phyloP scores from a whole-genome alignment of 2,888 invertebrate genomes.

The Noctua pronuba region DNA sequence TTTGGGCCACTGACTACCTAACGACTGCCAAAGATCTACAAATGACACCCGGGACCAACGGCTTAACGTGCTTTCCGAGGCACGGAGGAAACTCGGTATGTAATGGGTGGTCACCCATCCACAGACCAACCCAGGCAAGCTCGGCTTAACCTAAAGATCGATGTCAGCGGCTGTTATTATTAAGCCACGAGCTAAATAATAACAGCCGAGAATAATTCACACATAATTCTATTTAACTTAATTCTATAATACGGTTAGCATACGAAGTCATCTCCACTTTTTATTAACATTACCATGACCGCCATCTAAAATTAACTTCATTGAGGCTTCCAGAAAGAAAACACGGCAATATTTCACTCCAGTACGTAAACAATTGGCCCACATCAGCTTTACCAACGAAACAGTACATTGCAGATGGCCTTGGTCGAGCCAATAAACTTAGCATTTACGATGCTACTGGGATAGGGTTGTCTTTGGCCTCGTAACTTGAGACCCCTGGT shows the following conservation, averaged over 20 bases:
- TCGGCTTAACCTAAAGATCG: too few species aligned
- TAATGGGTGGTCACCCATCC: too few species aligned
- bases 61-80: too few species aligned
- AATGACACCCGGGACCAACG: too few species aligned
- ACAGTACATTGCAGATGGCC: constrained; percentile 53
- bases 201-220: too few species aligned
- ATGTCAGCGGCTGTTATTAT: too few species aligned
- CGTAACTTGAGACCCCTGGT: constrained; percentile 4
- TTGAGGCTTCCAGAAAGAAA: constrained; percentile 24
- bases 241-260: not conserved
- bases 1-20: too few species aligned
- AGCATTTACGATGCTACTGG: constrained; percentile 49
- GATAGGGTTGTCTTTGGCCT: constrained; percentile 31
- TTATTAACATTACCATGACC: constrained; percentile 7
- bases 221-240: too few species aligned
- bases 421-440: constrained; percentile 56
- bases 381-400: constrained; percentile 31
- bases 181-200: too few species aligned
- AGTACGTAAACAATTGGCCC: constrained; percentile 53
- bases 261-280: not conserved
- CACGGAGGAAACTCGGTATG: too few species aligned
- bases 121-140: too few species aligned
- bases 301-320: constrained; percentile 18
- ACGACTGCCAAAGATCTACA: too few species aligned
- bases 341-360: constrained; percentile 31